Percentiles rank a stretch among this genome's conserved stretches.
Evolutionary conservation across 2,888 invertebrate species (phyloP).

Genomic region (Onchidella celtica): DNA sequence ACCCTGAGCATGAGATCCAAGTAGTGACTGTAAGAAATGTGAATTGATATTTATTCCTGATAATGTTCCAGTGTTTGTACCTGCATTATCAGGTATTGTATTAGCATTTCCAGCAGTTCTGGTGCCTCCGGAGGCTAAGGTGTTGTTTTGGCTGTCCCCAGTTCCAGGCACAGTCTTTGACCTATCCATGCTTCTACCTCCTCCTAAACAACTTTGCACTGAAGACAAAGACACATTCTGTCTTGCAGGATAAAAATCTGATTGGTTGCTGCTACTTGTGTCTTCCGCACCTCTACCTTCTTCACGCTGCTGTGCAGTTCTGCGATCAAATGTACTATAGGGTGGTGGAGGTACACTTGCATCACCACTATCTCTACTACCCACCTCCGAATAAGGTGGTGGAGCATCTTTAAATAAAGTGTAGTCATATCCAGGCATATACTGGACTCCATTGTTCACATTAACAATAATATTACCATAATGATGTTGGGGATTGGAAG

Average conservation of each 20-base stretch:
- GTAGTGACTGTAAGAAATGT: constrained; percentile 34
- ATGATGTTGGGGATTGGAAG: constrained; percentile 57
- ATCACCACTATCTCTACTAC: constrained; percentile 53
- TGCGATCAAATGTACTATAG: constrained; percentile 63
- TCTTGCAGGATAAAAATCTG: neutral
- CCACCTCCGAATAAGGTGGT: constrained; percentile 70
- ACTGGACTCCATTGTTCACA: constrained; percentile 75
- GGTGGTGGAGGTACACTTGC: constrained; percentile 68
- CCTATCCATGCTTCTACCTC: neutral
- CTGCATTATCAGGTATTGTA: neutral
- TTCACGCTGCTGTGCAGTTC: neutral
- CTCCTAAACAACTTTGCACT: constrained; percentile 32
- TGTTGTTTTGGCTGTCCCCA: neutral
- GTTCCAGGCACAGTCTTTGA: neutral
- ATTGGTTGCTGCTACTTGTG: neutral
- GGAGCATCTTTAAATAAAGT: constrained; percentile 62
- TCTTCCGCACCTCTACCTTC: neutral
- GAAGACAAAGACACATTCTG: constrained; percentile 11
- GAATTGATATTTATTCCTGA: constrained; percentile 19
- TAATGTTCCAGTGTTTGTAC: neutral
- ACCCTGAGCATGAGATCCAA: constrained; percentile 18
- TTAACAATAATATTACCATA: constrained; percentile 74
- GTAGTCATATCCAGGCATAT: constrained; percentile 65
- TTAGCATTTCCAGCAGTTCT: too few relatives aligned
- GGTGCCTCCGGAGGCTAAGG: too few relatives aligned